A percentile compares a stretch with the other conserved stretches of the same genome.
Conservation (phyloP, 2,113 vertebrate species). For the Syngnathoides biaculeatus region DNA sequence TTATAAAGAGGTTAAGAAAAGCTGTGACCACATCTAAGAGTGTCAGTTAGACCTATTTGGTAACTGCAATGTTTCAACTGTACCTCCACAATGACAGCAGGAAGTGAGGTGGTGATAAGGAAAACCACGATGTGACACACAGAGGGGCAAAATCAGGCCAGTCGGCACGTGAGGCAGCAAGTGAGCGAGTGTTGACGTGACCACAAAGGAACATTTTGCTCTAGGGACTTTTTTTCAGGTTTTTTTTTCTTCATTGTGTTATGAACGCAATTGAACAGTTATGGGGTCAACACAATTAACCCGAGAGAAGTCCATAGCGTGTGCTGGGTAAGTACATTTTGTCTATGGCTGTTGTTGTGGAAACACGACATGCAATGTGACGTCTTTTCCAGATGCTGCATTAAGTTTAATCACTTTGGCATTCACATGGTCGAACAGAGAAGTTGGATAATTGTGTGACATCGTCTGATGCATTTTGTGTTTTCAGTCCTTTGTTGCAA, state of each 20-base stretch:
- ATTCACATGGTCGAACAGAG: background rate
- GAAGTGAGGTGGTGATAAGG: slow-evolving; percentile 66
- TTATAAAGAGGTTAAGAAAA: slow-evolving; percentile 23
- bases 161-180: slow-evolving; percentile 54
- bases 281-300: background rate
- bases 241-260: slow-evolving; percentile 17
- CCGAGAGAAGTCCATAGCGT: background rate
- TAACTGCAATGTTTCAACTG: slow-evolving; percentile 40
- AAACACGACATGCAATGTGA: background rate
- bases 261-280: slow-evolving; percentile 5
- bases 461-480: background rate
- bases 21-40: slow-evolving; percentile 53
- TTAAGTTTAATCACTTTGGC: background rate
- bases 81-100: slow-evolving; percentile 54
- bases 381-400: background rate
- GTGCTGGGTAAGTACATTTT: background rate
- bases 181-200: slow-evolving; percentile 42
- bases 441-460: background rate
- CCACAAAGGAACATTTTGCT: slow-evolving; percentile 68
- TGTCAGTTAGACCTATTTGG: slow-evolving; percentile 42
- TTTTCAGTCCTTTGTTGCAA: background rate
- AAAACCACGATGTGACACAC: slow-evolving; percentile 78
- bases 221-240: slow-evolving; percentile 73
- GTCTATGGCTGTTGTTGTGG: background rate
- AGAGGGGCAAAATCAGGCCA: slow-evolving; percentile 78